A percentile compares a stretch with the other conserved stretches of the same genome.
These are phyloP conservation scores for Bryconaethiops microstoma DNA, from an alignment of 2,797 vertebrate genomes.

Conservation along the genomic window DNA sequence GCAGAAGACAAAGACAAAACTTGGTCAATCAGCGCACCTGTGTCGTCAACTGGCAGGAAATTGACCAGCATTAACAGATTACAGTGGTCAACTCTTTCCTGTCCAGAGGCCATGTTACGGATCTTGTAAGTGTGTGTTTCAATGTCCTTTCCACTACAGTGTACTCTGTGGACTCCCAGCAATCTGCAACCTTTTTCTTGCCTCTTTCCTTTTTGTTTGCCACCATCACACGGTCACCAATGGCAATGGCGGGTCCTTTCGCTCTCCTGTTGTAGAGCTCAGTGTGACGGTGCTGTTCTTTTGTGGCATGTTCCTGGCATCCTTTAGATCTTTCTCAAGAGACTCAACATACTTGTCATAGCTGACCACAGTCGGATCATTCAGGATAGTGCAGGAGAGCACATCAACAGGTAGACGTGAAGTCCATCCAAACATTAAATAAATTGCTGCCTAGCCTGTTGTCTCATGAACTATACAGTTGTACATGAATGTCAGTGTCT, in stretches of 20 bases:
- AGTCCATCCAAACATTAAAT: background rate
- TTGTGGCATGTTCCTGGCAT: slow-evolving; percentile 38
- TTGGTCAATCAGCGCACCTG: no score
- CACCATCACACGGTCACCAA: slow-evolving; percentile 32
- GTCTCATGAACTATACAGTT: slow-evolving; percentile 6
- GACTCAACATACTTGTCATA: slow-evolving; percentile 27
- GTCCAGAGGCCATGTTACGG: slow-evolving; percentile 23
- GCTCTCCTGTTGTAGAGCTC: slow-evolving; percentile 47
- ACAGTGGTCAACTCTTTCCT: slow-evolving; percentile 36
- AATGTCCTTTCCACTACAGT: slow-evolving; percentile 37
- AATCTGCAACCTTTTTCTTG: slow-evolving; percentile 43
- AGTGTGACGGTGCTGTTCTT: slow-evolving; percentile 46
- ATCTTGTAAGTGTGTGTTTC: slow-evolving; percentile 48
- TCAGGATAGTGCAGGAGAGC: slow-evolving; percentile 1
- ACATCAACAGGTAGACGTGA: slow-evolving; percentile 31
- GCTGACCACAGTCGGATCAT: slow-evolving; percentile 10
- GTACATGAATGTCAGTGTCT: slow-evolving; percentile 2
- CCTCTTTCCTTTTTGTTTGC: slow-evolving; percentile 47
- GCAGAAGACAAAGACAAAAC: no score
- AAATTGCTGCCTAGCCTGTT: background rate
- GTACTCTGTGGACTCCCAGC: slow-evolving; percentile 50
- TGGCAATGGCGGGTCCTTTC: slow-evolving; percentile 14
- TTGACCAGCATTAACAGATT: slow-evolving; percentile 46
- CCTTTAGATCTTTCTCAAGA: slow-evolving; percentile 14
- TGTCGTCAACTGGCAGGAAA: slow-evolving; percentile 34